Evolutionary conservation across 2,888 invertebrate species (phyloP), one percentile per base, ranked within the genome.

Genomic region (Carterocephalus palaemon): DNA sequence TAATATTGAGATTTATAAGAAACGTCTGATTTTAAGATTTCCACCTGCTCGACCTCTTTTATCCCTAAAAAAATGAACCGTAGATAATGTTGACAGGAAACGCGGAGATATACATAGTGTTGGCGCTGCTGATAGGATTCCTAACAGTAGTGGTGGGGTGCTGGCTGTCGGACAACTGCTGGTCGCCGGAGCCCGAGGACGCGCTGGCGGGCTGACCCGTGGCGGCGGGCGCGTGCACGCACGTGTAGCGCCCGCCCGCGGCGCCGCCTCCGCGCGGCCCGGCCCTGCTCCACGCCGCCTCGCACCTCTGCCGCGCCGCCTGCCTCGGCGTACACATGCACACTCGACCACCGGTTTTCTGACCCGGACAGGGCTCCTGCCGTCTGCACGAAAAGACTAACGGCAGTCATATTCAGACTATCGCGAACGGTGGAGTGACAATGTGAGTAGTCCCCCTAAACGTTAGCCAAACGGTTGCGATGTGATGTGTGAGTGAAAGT

Each of bases 131-230:
- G 62, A 92, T 92, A 70, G 92, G 92, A 34, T 88, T 92, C 66
- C 89, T 92, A 62, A 92, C 92, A 7, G 92, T 92, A 47, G 91
- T 92, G 58, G 91, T 92, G 60, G 92, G 92, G 59, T 92, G 92
- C 79, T 92, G 92, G 92, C 84, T 92, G 46, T 92, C 92, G 22
- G 92, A 92, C 89, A 92, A 92, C 83, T 92, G 92, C 75, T 92
- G 92, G 92, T 92, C 92, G 42, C 92, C 92, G 56, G 92, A 92
- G 71, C 92, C 92, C 46, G 91, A 91, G 65, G 89, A 89, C 65
- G 80, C 88, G 47, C 78, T 90, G 64, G 90, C 91, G 61, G 88
- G 92, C 81, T 92, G 92, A 92, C 91, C 90, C 87, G 86, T 88
- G 75, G 82, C 84, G 89, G 88, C 89, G 87, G 89, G 89, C 83